Base-by-base conservation (phyloP, 2,888 invertebrate genomes). In the Latrodectus elegans region DNA sequence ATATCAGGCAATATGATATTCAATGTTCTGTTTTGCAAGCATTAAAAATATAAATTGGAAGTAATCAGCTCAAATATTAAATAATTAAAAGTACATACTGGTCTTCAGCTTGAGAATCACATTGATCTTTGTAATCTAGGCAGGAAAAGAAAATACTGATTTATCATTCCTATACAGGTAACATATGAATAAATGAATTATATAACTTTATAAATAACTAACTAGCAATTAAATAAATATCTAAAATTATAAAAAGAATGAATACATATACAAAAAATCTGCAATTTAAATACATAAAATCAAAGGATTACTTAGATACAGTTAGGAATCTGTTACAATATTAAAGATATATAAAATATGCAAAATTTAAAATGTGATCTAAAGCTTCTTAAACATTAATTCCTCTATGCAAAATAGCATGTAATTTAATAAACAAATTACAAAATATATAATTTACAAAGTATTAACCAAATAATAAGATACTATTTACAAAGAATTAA, bases 81-180 rank as follows among this genome's bases (percentile, higher is more conserved):
- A 49, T 2, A 65, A 52, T 51, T 22, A 52, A 11, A 67, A 89
- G 83, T 85, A 88, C 89, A 89, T 83, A 72, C 87, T 67, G 60
- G 67, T 55, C 15, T 51, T 87, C 83, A 55, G 89, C 89, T 81
- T 92, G 92, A 10, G 94, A 94, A 92, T 97, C 96, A 92, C 97
- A 97, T 52, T 95, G 93, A 4, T 93, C 92, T 70, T 52, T 55
- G 75, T 78, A 88, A 88, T 89, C 84, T 87, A 90, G 70, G 81
- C 89, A 67, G 53, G 84, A 9, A 71, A 26, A 4, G 51, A 9
- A 79, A 52, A 49, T 68, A 8, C 1, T 17, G 22, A 71, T 51
- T 71, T 51, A 51, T 51, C 10, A 71, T n/a, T 51, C 11, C 49
- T 51, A 51, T 71, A 51, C n/a, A 51, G 8, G 15, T 11, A 75